Conservation (phyloP, 1,140 invertebrate genomes). For the Drosophila watanabei region DNA sequence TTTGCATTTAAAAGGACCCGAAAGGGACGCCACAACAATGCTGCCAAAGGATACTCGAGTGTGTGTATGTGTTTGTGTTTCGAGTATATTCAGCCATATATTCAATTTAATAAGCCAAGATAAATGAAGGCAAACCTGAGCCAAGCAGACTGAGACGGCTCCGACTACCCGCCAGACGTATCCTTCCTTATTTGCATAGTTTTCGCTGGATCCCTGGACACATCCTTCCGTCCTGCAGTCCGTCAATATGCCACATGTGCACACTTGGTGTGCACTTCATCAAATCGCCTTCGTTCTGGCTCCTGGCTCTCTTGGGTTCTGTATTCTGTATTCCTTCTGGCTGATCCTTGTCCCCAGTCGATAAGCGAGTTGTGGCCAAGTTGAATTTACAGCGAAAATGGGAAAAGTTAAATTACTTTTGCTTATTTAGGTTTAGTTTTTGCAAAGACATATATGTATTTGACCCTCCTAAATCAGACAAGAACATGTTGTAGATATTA, state of each 20-base stretch:
- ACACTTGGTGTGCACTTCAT: slow-evolving; percentile 71
- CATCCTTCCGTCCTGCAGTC: slow-evolving; percentile 29
- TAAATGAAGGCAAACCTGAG: slow-evolving; percentile 62
- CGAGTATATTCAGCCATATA: slow-evolving; percentile 70
- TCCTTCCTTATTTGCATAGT: slow-evolving; percentile 79
- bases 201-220: slow-evolving; percentile 61
- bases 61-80: slow-evolving; percentile 1
- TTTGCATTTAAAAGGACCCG: slow-evolving; percentile 81
- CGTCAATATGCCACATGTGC: slow-evolving; percentile 69
- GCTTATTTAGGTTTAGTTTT: slow-evolving; percentile 53
- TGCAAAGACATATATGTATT: slow-evolving; percentile 3
- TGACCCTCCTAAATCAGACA: not conserved
- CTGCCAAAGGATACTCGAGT: slow-evolving; percentile 36
- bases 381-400: slow-evolving; percentile 50
- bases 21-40: slow-evolving; percentile 62
- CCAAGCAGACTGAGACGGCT: slow-evolving; percentile 20
- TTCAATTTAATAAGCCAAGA: slow-evolving; percentile 83
- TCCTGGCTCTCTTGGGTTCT: not conserved
- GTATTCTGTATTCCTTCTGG: slow-evolving; percentile 27
- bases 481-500: not conserved
- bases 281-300: slow-evolving; percentile 57
- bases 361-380: slow-evolving; percentile 58
- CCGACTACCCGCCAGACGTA: slow-evolving; percentile 30
- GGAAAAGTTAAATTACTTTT: slow-evolving; percentile 80
- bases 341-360: slow-evolving; percentile 47